These are phyloP conservation scores for Thamnophis elegans DNA, from an alignment of 2,797 vertebrate species.

Conservation along the genomic window DNA sequence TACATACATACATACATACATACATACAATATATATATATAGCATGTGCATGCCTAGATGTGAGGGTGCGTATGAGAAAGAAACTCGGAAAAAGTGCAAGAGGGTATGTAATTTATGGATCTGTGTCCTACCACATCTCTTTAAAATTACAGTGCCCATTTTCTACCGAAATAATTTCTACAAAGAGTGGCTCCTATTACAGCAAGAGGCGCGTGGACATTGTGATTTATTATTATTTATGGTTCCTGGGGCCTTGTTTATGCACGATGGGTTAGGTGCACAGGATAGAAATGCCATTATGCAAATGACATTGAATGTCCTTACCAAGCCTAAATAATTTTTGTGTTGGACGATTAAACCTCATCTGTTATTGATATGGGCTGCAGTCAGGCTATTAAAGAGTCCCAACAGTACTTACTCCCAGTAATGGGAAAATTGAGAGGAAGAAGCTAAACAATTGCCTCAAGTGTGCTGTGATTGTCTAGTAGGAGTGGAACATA, in stretches of 20 bases:
- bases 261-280: slow-evolving; percentile 81
- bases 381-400: slow-evolving; percentile 90
- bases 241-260: slow-evolving; percentile 85
- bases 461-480: slow-evolving; percentile 78
- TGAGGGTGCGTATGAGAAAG: neutral
- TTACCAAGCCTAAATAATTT: slow-evolving; percentile 90
- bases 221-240: slow-evolving; percentile 96
- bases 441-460: slow-evolving; percentile 82
- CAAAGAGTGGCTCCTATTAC: slow-evolving; percentile 84
- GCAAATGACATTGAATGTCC: slow-evolving; percentile 91
- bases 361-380: slow-evolving; percentile 99
- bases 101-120: slow-evolving; percentile 67
- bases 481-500: slow-evolving; percentile 76
- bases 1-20: no score
- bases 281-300: slow-evolving; percentile 95
- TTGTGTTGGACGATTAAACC: slow-evolving; percentile 92
- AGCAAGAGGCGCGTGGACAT: slow-evolving; percentile 70
- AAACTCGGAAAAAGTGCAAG: neutral
- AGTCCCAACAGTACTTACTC: slow-evolving; percentile 86
- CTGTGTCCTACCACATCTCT: slow-evolving; percentile 71
- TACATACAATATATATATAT: no score
- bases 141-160: slow-evolving; percentile 80
- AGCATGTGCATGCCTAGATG: neutral
- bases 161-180: slow-evolving; percentile 88
- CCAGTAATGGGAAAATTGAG: slow-evolving; percentile 86